A percentile compares a stretch with the other conserved stretches of the same genome.
Evolutionary conservation across 2,888 invertebrate species (phyloP).

Genomic region (Iphiclides podalirius): DNA sequence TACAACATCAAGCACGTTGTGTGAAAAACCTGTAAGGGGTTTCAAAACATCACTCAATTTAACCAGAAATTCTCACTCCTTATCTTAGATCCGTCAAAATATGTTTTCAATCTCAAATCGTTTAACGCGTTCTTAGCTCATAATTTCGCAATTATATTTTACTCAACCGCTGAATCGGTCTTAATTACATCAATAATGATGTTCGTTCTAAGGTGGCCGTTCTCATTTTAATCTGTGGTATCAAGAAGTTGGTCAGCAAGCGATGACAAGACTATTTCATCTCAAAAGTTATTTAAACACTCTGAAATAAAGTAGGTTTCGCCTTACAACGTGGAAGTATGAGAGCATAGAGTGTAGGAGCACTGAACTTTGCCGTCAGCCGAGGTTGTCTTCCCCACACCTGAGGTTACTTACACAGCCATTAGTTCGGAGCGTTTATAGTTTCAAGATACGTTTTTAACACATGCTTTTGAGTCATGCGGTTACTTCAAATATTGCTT

Average conservation of each 20-base stretch:
- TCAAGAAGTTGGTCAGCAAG: slow-evolving; percentile 49
- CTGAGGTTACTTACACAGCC: slow-evolving; percentile 69
- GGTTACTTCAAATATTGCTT: slow-evolving; percentile 24
- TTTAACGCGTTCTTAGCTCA: not conserved
- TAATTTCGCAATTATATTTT: not conserved
- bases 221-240: slow-evolving; percentile 46
- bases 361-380: slow-evolving; percentile 72
- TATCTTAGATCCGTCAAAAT: no score
- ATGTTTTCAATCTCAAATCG: not conserved
- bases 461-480: slow-evolving; percentile 49
- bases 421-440: slow-evolving; percentile 67
- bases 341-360: slow-evolving; percentile 54
- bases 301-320: slow-evolving; percentile 46
- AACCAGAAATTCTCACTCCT: no score
- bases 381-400: slow-evolving; percentile 61
- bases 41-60: no score
- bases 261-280: slow-evolving; percentile 25
- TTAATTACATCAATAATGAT: slow-evolving; percentile 29
- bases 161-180: not conserved
- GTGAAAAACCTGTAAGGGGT: no score
- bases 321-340: slow-evolving; percentile 37
- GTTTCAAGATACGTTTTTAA: slow-evolving; percentile 51
- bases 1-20: not conserved
- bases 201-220: slow-evolving; percentile 41
- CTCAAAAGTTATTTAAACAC: slow-evolving; percentile 12